Evolutionary conservation across 2,797 vertebrate genomes (phyloP).

Genomic region (Zenarchopterus dispar): DNA sequence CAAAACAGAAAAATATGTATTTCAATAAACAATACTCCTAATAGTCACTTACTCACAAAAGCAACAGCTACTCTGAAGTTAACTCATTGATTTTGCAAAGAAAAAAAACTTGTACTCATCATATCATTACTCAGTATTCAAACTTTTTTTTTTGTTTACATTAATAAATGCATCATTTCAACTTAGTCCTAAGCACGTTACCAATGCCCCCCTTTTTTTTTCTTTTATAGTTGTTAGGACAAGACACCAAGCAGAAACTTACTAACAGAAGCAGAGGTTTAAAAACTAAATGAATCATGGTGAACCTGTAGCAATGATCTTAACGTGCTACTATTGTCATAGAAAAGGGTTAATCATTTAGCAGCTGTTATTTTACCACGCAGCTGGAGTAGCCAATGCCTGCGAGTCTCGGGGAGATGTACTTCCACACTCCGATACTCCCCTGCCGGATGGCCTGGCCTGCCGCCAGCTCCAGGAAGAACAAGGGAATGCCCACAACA

Average conservation of each 20-base stretch:
- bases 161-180: too few species aligned
- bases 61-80: too few species aligned
- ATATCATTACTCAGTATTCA: too few species aligned
- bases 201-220: too few species aligned
- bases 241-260: not conserved
- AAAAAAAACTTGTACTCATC: not conserved
- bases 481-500: conserved; percentile 85
- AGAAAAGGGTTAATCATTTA: not conserved
- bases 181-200: too few species aligned
- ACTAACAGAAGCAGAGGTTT: not conserved
- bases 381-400: conserved; percentile 91
- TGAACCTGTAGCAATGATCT: too few species aligned
- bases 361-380: conserved; percentile 73
- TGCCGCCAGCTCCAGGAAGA: conserved; percentile 89
- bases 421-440: conserved; percentile 90
- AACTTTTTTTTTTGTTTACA: too few species aligned
- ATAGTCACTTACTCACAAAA: too few species aligned
- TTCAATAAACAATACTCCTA: too few species aligned
- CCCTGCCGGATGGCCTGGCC: conserved; percentile 88
- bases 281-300: not conserved
- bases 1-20: too few species aligned
- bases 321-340: not conserved
- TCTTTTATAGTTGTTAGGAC: not conserved
- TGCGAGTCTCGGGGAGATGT: conserved; percentile 84
- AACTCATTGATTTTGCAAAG: not conserved